phyloP scores from a whole-genome alignment of 2,888 invertebrate genomes.

The Drosophila nigricruria region DNA sequence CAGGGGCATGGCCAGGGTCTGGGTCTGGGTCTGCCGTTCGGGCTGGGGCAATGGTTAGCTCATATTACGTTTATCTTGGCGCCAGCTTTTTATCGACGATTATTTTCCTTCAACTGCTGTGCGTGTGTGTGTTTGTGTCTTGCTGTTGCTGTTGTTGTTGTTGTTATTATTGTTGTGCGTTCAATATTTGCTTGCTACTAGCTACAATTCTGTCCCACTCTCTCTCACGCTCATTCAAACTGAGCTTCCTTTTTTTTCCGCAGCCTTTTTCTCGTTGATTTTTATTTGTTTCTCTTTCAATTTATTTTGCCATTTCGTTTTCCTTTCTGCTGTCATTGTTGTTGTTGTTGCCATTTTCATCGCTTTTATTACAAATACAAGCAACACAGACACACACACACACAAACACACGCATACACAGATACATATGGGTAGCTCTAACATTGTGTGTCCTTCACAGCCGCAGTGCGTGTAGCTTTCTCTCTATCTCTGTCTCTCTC shows the following conservation, averaged over 20 bases:
- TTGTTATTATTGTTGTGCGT: slow-evolving; percentile 53
- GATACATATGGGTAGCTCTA: slow-evolving; percentile 72
- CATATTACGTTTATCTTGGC: slow-evolving; percentile 80
- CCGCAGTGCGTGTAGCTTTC: slow-evolving; percentile 52
- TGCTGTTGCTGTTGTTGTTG: slow-evolving; percentile 53
- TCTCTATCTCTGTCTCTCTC: slow-evolving; percentile 47
- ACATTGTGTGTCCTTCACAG: slow-evolving; percentile 80
- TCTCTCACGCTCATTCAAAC: slow-evolving; percentile 38
- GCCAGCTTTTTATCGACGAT: slow-evolving; percentile 79
- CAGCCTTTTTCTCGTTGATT: slow-evolving; percentile 82
- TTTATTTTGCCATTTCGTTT: slow-evolving; percentile 83
- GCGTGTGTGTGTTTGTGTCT: slow-evolving; percentile 74
- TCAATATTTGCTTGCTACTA: slow-evolving; percentile 76
- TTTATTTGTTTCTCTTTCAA: slow-evolving; percentile 83
- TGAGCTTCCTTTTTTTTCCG: slow-evolving; percentile 67
- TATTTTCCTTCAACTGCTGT: slow-evolving; percentile 69
- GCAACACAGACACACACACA: slow-evolving; percentile 34
- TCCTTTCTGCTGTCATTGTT: slow-evolving; percentile 78
- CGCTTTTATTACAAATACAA: slow-evolving; percentile 81
- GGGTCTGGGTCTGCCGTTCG: slow-evolving; percentile 25
- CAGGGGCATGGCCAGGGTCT: slow-evolving; percentile 10
- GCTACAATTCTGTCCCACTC: slow-evolving; percentile 60
- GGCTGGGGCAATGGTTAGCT: slow-evolving; percentile 74
- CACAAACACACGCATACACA: slow-evolving; percentile 29
- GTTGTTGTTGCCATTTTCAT: slow-evolving; percentile 76